Evolutionary conservation across 2,113 vertebrate genomes (phyloP).

Genomic region (Salvelinus alpinus): DNA sequence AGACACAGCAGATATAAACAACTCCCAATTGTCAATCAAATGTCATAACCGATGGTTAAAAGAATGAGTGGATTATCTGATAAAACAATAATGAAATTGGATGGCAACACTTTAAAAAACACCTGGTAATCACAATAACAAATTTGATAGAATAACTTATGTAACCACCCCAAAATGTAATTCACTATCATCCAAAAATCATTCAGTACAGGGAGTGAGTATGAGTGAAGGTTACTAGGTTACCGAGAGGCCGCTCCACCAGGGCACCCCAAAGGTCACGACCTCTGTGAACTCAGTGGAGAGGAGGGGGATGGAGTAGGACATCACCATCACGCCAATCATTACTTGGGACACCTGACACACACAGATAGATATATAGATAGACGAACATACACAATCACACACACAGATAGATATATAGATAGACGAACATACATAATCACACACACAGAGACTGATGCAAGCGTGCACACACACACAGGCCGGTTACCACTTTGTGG

Average conservation of each 20-base stretch:
- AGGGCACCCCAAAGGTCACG: slow-evolving; percentile 64
- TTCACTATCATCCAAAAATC: neutral
- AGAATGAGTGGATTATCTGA: neutral
- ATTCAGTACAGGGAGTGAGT: neutral
- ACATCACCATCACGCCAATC: slow-evolving; percentile 70
- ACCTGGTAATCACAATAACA: too few species aligned
- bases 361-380: neutral
- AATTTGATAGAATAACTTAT: too few species aligned
- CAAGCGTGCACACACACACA: too few species aligned
- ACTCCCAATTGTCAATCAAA: neutral
- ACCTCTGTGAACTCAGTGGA: slow-evolving; percentile 56
- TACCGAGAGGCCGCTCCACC: slow-evolving; percentile 71
- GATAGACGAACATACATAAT: too few species aligned
- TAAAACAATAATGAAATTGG: neutral
- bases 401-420: neutral
- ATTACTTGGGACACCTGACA: slow-evolving; percentile 71
- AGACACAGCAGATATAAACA: slow-evolving; percentile 2
- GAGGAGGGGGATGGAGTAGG: slow-evolving; percentile 70
- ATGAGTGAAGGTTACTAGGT: slow-evolving; percentile 18
- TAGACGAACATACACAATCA: neutral
- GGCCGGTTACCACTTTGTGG: too few species aligned
- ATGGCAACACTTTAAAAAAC: too few species aligned
- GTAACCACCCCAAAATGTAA: too few species aligned
- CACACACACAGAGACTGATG: neutral
- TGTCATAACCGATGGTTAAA: too few species aligned